phyloP scores from a whole-genome alignment of 2,888 invertebrate species.

The Acutogordius australiensis region DNA sequence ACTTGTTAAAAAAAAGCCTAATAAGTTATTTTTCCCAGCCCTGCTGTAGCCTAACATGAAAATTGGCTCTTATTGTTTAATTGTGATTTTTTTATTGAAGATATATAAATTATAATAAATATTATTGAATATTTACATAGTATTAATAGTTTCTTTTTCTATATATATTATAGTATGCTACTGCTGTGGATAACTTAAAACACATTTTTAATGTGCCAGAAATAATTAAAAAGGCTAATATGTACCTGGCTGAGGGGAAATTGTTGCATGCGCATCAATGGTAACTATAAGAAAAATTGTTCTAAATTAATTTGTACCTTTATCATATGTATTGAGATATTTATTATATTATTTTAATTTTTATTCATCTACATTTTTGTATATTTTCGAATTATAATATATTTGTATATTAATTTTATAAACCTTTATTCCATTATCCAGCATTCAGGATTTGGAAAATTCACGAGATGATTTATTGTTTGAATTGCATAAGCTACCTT shows the following conservation, averaged over 20 bases:
- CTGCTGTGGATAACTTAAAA: constrained; percentile 83
- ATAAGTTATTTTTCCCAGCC: too few relatives aligned
- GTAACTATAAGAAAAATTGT: constrained; percentile 18
- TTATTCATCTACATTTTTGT: neutral
- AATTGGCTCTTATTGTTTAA: too few relatives aligned
- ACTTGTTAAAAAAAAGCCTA: too few relatives aligned
- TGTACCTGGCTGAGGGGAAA: constrained; percentile 74
- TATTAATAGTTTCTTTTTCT: too few relatives aligned
- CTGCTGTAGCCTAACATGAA: too few relatives aligned
- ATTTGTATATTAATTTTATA: neutral
- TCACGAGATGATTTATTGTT: constrained; percentile 10
- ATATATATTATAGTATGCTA: constrained; percentile 37
- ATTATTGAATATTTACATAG: too few relatives aligned
- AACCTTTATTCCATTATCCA: neutral
- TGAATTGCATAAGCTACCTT: neutral
- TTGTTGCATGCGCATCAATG: constrained; percentile 63
- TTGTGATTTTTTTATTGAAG: too few relatives aligned
- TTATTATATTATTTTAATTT: constrained; percentile 10
- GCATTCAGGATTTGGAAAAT: constrained; percentile 13
- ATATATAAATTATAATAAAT: too few relatives aligned
- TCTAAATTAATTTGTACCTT: too few relatives aligned
- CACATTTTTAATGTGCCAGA: constrained; percentile 91
- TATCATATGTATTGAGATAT: constrained; percentile 17
- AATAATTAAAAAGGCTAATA: constrained; percentile 68
- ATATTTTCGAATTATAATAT: too few relatives aligned